These are phyloP conservation scores for Tragelaphus imberbis DNA, from an alignment of 2,113 vertebrate species.

Conservation along the genomic window DNA sequence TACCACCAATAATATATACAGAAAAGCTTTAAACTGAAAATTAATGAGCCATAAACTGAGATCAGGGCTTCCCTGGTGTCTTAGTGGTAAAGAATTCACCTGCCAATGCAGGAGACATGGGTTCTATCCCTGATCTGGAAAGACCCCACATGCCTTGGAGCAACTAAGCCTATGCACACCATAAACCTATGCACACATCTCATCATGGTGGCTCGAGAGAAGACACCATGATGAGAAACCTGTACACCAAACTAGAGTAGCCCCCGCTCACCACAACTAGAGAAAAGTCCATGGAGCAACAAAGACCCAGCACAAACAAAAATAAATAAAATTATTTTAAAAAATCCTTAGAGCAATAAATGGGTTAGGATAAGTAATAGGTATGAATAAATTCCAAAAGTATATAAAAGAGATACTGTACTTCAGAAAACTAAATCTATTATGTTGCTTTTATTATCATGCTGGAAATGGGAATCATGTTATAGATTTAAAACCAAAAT, in stretches of 20 bases:
- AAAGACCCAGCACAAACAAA: neutral
- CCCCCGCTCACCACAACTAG: neutral
- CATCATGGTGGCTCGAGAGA: neutral
- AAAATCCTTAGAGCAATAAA: neutral
- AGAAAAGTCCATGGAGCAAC: neutral
- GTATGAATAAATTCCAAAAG: neutral
- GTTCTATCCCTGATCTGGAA: neutral
- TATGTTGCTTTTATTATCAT: neutral
- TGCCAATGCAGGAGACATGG: neutral
- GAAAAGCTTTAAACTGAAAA: neutral
- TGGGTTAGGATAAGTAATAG: neutral
- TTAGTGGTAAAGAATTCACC: neutral
- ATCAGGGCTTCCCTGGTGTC: neutral
- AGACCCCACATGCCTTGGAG: neutral
- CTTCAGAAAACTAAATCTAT: neutral
- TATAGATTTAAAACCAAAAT: conserved; percentile 15
- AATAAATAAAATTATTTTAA: neutral
- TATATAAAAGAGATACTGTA: neutral
- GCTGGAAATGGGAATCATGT: neutral
- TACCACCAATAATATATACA: neutral
- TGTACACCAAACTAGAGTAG: neutral
- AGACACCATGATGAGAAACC: neutral
- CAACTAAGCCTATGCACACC: neutral
- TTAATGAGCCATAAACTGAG: neutral
- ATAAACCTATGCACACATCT: no score